Percentiles rank a stretch among this genome's conserved stretches.
Conservation (phyloP, 2,113 vertebrate species). For the Hydropotes inermis region DNA sequence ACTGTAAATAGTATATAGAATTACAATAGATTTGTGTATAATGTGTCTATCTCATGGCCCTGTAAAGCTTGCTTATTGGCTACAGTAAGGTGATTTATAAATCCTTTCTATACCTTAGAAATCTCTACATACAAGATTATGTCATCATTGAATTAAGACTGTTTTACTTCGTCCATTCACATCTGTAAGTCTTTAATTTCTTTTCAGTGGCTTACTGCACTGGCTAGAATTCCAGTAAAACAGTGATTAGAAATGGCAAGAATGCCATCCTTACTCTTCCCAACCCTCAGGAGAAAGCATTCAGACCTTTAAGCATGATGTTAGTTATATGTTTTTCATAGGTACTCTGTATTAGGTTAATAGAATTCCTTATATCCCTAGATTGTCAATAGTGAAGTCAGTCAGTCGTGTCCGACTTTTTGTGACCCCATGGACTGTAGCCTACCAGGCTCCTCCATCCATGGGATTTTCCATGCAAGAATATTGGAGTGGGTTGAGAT, state of each 20-base stretch:
- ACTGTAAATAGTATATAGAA: neutral
- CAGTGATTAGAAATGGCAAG: neutral
- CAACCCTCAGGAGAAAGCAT: neutral
- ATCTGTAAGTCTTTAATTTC: neutral
- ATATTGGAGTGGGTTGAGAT: neutral
- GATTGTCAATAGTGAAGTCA: neutral
- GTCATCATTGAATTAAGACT: neutral
- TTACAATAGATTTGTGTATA: neutral
- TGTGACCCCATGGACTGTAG: neutral
- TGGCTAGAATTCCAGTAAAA: neutral
- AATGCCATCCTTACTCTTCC: neutral
- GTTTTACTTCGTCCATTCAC: neutral
- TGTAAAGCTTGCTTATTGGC: neutral
- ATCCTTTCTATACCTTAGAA: neutral
- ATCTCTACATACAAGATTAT: neutral
- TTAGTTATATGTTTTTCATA: neutral
- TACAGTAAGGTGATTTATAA: neutral
- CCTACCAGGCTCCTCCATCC: neutral
- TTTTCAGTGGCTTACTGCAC: no score
- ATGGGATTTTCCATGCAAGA: neutral
- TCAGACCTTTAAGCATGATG: neutral
- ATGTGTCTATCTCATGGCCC: no score
- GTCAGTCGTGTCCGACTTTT: accelerated
- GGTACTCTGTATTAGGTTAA: neutral
- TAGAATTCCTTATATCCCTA: neutral